Conservation (phyloP, 2,888 invertebrate species). For the Beris chalybata region DNA sequence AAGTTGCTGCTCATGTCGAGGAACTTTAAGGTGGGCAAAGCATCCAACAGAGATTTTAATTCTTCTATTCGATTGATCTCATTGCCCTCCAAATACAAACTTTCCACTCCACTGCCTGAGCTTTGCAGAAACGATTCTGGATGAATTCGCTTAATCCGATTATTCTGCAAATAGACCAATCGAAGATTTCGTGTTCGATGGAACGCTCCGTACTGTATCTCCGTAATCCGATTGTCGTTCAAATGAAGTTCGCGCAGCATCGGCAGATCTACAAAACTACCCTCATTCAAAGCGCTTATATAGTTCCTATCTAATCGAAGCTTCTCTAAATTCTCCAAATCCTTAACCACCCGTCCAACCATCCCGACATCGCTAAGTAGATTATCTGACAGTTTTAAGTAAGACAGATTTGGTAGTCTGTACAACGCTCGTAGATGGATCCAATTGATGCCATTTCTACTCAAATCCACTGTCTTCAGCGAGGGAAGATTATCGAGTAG, state of each 20-base stretch:
- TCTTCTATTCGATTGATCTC: constrained; percentile 75
- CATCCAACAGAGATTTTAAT: constrained; percentile 72
- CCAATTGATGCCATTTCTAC: constrained; percentile 73
- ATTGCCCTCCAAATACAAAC: constrained; percentile 75
- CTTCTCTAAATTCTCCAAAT: constrained; percentile 70
- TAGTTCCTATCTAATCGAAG: constrained; percentile 72
- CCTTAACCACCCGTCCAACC: constrained; percentile 76
- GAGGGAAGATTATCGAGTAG: constrained; percentile 70
- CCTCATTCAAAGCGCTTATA: constrained; percentile 72
- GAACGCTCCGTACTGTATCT: constrained; percentile 79
- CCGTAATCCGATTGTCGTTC: constrained; percentile 72
- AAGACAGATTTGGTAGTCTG: constrained; percentile 69
- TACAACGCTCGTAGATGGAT: constrained; percentile 75
- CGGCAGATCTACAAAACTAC: constrained; percentile 77
- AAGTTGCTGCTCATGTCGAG: constrained; percentile 79
- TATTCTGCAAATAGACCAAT: constrained; percentile 75
- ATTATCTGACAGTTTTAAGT: constrained; percentile 72
- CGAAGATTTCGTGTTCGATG: constrained; percentile 74
- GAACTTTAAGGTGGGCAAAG: constrained; percentile 74
- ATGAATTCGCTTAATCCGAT: constrained; percentile 74
- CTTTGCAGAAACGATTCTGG: constrained; percentile 79
- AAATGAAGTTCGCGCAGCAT: constrained; percentile 68
- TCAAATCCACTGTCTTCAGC: constrained; percentile 72
- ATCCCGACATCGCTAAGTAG: constrained; percentile 77
- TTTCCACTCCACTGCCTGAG: constrained; percentile 74